Percentiles rank a stretch among this genome's conserved stretches.
These are phyloP conservation scores for Hoplodrina blanda DNA, from an alignment of 2,888 invertebrate species.

Conservation along the genomic window DNA sequence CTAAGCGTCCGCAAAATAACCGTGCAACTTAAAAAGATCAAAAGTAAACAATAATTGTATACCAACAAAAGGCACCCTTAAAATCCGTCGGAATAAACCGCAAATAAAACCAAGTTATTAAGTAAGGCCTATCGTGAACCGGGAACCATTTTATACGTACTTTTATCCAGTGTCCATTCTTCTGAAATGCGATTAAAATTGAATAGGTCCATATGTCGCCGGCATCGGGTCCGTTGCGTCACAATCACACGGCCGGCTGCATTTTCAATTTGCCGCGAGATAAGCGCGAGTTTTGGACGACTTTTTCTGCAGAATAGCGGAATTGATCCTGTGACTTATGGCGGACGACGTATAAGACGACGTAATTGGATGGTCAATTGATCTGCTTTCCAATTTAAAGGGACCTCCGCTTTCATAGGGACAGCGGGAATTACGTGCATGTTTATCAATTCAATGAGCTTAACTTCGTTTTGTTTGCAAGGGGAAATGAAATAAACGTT, in stretches of 20 bases:
- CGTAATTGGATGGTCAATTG: conserved; percentile 87
- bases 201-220: conserved; percentile 90
- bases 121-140: conserved; percentile 79
- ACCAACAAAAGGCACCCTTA: conserved; percentile 82
- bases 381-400: conserved; percentile 80
- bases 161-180: conserved; percentile 89
- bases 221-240: conserved; percentile 86
- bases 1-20: conserved; percentile 76
- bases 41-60: conserved; percentile 86
- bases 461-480: conserved; percentile 30
- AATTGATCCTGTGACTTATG: conserved; percentile 90
- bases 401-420: conserved; percentile 59
- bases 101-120: conserved; percentile 89
- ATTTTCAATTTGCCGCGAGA: conserved; percentile 91
- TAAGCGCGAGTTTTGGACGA: conserved; percentile 88
- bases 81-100: conserved; percentile 84
- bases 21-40: conserved; percentile 85
- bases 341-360: conserved; percentile 79
- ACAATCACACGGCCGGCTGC: conserved; percentile 89
- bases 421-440: conserved; percentile 42
- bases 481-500: conserved; percentile 69
- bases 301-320: conserved; percentile 88
- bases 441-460: conserved; percentile 55
- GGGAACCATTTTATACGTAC: conserved; percentile 77
- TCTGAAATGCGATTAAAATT: conserved; percentile 91